Percentiles rank a stretch among this genome's conserved stretches.
These are phyloP conservation scores for Lampris megalopsis DNA, from an alignment of 2,113 vertebrate genomes.

Conservation along the genomic window DNA sequence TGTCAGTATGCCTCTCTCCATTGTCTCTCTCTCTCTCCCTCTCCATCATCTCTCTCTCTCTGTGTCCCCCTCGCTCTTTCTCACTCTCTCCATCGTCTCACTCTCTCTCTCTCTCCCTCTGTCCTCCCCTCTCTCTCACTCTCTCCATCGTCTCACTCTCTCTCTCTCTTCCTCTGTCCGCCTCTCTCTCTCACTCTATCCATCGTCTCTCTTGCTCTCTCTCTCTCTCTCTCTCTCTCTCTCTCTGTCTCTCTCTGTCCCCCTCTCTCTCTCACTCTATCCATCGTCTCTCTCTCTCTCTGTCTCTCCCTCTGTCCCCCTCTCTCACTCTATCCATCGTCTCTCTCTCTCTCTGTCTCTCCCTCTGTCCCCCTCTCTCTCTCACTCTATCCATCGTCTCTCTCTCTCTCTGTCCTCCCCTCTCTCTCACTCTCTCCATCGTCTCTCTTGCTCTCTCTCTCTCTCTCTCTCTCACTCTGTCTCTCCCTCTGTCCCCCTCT, in stretches of 20 bases:
- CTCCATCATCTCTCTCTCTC: neutral
- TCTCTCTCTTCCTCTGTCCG: neutral
- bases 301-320: no score
- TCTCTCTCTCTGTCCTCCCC: no score
- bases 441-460: no score
- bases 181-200: neutral
- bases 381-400: no score
- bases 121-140: neutral
- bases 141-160: neutral
- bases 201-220: no score
- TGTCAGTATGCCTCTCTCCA: constrained; percentile 30
- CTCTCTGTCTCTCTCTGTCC: constrained; percentile 24
- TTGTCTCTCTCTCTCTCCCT: constrained; percentile 6
- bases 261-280: neutral
- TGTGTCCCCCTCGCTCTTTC: constrained; percentile 11
- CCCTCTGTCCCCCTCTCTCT: no score
- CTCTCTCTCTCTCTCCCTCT: neutral
- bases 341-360: no score
- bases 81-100: neutral
- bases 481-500: no score
- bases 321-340: no score
- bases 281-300: no score
- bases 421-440: no score
- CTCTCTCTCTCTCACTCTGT: no score
- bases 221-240: constrained; percentile 10